Evolutionary conservation across 2,797 vertebrate genomes (phyloP), one percentile per base, ranked within the genome.

Genomic region (Labeo calbasu): DNA sequence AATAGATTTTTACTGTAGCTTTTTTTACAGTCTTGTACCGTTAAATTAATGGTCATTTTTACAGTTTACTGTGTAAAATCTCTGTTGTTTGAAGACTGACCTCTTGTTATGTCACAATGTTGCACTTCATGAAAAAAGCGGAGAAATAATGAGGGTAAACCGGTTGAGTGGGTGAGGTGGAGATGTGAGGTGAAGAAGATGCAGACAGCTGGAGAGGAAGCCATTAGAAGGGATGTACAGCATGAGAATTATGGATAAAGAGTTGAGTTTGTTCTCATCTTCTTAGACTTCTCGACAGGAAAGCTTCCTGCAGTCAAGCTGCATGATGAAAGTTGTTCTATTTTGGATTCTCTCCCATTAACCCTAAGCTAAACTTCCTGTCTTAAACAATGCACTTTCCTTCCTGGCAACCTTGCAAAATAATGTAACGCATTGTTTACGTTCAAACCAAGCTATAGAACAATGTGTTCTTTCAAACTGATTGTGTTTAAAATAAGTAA

Each of bases 331-430:
- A 89, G 87, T 75, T 11, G 77, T 86, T 85, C 72, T 68, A 9
- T 86, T 79, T 82, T 46, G 50, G 36, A 46, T 51, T 51, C 61
- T 76, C 59, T 86, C 77, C 61, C 61, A 76, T 77, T 76, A 76
- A 15, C 63, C 8, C 2, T 81, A 84, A 83, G 88, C 77, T 75
- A 10, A 73, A 85, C 89, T 90, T 92, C 92, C 91, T 89, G 82
- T 86, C 87, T 84, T 40, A 84, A 92, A 92, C 91, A 91, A 88
- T 90, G 53, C 28, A 28, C 86, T 88, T 91, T 89, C 90, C 81
- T 25, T 73, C 65, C 53, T 63, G 51, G 3, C 9, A 84, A 72
- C 87, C 86, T 83, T 70, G 53, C 36, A 59, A 61, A 78, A 69
- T 69, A 84, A 78, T 77, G 57, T 1, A 59, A 55, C 17, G 48